Conservation (phyloP, 2,113 vertebrate species). For the Bubo bubo region DNA sequence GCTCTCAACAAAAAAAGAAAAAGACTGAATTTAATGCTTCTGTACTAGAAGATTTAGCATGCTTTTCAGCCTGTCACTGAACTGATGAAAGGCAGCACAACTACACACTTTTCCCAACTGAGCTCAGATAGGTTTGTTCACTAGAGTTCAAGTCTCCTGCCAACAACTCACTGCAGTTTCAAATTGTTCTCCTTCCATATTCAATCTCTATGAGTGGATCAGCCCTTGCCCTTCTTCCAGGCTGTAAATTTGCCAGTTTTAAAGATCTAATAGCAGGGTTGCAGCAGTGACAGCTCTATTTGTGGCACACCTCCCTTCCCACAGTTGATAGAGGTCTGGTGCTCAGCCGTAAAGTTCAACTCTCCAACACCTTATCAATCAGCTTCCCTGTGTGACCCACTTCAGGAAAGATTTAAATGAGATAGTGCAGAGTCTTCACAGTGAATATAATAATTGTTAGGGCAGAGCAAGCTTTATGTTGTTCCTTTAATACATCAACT, state of each 20-base stretch:
- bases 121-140: constrained; percentile 27
- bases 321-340: constrained; percentile 36
- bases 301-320: background rate
- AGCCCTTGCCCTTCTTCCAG: background rate
- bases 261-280: constrained; percentile 51
- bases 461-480: background rate
- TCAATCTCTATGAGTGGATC: constrained; percentile 1
- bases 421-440: background rate
- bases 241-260: constrained; percentile 42
- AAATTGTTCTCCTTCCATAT: constrained; percentile 52
- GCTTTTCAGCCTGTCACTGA: constrained; percentile 52
- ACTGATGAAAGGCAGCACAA: constrained; percentile 34
- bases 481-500: background rate
- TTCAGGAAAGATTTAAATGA: constrained; percentile 49
- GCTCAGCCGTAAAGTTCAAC: background rate
- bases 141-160: constrained; percentile 55
- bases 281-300: constrained; percentile 21
- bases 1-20: background rate
- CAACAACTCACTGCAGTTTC: constrained; percentile 25
- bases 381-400: background rate
- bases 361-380: constrained; percentile 43
- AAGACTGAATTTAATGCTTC: background rate
- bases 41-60: background rate
- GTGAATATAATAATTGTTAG: background rate
- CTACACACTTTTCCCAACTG: background rate